These are phyloP conservation scores for Ornithoptera priamus DNA, from an alignment of 2,888 invertebrate species.

Conservation along the genomic window DNA sequence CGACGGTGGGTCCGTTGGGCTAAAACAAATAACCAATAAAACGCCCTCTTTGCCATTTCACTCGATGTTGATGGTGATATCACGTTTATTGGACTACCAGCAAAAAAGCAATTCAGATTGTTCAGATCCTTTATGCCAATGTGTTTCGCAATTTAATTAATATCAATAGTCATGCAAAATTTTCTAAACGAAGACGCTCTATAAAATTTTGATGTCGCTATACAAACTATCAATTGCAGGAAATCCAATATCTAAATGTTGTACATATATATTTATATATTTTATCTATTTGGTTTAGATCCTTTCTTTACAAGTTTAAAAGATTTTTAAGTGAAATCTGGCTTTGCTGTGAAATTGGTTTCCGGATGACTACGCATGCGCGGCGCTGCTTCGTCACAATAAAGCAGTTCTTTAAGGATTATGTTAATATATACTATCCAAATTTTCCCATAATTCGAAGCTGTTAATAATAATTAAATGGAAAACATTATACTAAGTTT, in stretches of 20 bases:
- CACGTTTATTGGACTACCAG: slow-evolving; percentile 23
- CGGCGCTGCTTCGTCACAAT: slow-evolving; percentile 44
- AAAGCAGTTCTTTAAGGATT: slow-evolving; percentile 32
- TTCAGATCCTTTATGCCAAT: slow-evolving; percentile 3
- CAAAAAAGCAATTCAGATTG: slow-evolving; percentile 15
- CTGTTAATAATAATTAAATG: slow-evolving; percentile 29
- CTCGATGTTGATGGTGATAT: not conserved
- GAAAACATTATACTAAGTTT: too few species aligned
- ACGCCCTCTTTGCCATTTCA: slow-evolving; percentile 6
- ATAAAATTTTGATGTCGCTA: not conserved
- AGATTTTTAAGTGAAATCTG: slow-evolving; percentile 30
- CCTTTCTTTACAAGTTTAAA: slow-evolving; percentile 19
- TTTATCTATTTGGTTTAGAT: slow-evolving; percentile 4
- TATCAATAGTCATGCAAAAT: slow-evolving; percentile 16
- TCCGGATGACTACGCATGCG: slow-evolving; percentile 37
- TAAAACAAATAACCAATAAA: slow-evolving; percentile 43
- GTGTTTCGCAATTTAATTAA: slow-evolving; percentile 5
- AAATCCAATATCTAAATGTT: slow-evolving; percentile 10
- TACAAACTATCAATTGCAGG: slow-evolving; percentile 16
- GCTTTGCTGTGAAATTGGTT: slow-evolving; percentile 21
- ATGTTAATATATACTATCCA: slow-evolving; percentile 36
- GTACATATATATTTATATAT: not conserved
- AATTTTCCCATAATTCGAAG: slow-evolving; percentile 37
- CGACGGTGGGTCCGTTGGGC: slow-evolving; percentile 69
- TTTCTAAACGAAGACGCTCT: not conserved